Evolutionary conservation across 2,888 invertebrate genomes (phyloP).

Genomic region (Himalopsyche tibetana): DNA sequence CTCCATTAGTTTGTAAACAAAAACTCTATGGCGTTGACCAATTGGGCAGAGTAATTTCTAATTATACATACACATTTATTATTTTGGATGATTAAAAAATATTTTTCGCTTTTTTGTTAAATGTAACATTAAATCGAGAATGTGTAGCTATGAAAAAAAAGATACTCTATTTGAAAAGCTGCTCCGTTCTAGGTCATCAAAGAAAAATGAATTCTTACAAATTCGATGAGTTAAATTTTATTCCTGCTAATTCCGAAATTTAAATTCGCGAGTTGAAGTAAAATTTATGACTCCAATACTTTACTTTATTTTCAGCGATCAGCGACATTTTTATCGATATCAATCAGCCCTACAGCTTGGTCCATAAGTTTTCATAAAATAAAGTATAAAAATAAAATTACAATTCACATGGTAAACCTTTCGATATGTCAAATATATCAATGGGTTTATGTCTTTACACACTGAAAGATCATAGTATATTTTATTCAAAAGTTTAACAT

Average conservation of each 20-base stretch:
- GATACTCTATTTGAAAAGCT: not conserved
- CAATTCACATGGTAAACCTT: no score
- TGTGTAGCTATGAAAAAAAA: not conserved
- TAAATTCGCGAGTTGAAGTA: not conserved
- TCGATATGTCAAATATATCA: no score
- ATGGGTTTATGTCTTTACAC: no score
- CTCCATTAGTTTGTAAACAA: no score
- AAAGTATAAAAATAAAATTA: not conserved
- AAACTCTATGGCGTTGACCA: no score
- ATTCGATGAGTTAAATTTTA: constrained; percentile 24
- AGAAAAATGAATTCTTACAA: not conserved
- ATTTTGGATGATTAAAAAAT: no score
- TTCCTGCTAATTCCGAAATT: constrained; percentile 9
- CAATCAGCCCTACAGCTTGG: constrained; percentile 15
- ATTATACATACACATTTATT: no score
- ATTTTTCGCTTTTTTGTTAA: no score
- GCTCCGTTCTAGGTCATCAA: not conserved
- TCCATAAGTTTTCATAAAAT: not conserved
- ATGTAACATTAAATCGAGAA: no score
- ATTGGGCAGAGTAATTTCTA: no score
- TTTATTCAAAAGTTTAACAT: no score
- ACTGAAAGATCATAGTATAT: no score
- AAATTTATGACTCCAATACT: constrained; percentile 12
- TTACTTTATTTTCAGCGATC: constrained; percentile 8
- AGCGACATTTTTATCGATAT: constrained; percentile 41